Evolutionary conservation across 2,113 vertebrate genomes (phyloP).

Genomic region (Mormoops blainvillei): DNA sequence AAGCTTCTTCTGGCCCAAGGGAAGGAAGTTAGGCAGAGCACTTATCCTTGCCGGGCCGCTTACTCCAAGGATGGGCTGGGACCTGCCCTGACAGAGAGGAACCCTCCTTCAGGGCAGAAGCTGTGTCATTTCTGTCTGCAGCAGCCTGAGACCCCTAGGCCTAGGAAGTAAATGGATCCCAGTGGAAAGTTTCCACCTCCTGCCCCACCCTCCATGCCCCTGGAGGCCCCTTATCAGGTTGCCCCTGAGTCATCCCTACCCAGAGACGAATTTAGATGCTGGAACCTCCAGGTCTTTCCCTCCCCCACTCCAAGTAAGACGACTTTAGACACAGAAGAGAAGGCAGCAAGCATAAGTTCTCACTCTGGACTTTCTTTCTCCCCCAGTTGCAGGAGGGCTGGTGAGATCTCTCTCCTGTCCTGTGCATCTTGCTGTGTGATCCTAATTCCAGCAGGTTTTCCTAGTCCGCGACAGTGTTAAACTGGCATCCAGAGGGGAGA

Average conservation of each 20-base stretch:
- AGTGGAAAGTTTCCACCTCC: constrained; percentile 66
- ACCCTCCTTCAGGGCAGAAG: not conserved
- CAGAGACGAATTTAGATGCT: constrained; percentile 70
- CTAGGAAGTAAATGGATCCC: not conserved
- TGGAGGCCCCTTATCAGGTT: constrained; percentile 68
- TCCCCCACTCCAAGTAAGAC: constrained; percentile 55
- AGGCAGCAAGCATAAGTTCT: not conserved
- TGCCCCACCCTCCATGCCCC: constrained; percentile 6
- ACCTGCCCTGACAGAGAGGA: not conserved
- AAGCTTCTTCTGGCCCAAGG: constrained; percentile 1
- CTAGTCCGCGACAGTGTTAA: not conserved
- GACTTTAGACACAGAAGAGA: constrained; percentile 7
- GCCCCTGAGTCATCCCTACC: constrained; percentile 72
- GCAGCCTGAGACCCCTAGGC: constrained; percentile 8
- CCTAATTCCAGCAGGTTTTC: not conserved
- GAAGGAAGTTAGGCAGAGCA: not conserved
- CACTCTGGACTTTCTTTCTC: not conserved
- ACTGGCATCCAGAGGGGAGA: not conserved
- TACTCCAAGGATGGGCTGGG: not conserved
- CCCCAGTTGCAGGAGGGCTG: not conserved
- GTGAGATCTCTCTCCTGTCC: not conserved
- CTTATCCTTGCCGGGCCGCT: not conserved
- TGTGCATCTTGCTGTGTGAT: not conserved
- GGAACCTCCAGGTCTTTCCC: constrained; percentile 61
- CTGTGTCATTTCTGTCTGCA: not conserved